Conservation (phyloP, 2,113 vertebrate genomes). For the Ctenodactylus gundi region DNA sequence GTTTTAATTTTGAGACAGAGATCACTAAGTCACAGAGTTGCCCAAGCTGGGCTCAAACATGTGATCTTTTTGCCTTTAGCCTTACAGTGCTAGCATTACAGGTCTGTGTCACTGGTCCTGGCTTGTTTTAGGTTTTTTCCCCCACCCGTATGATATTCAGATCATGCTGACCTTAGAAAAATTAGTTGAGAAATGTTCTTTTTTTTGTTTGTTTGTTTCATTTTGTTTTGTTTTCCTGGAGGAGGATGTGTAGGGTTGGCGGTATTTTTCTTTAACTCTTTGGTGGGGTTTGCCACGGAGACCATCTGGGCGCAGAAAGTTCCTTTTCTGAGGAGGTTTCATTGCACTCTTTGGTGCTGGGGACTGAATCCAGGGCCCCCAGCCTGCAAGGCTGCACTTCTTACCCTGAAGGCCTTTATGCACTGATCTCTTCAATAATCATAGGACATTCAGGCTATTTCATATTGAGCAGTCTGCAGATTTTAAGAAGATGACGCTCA, state of each 20-base stretch:
- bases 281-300: background rate
- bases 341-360: background rate
- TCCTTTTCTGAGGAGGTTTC: background rate
- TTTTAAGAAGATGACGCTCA: too few species aligned
- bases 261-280: slow-evolving; percentile 4
- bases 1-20: too few species aligned
- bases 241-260: background rate
- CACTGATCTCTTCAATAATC: background rate
- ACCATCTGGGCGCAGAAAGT: background rate
- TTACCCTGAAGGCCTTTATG: background rate
- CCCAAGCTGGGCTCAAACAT: too few species aligned
- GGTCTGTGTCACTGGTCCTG: background rate
- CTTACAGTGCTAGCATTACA: too few species aligned
- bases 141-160: too few species aligned
- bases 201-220: too few species aligned
- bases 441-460: background rate
- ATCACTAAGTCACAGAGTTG: too few species aligned
- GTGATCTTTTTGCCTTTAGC: too few species aligned
- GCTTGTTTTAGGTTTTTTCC: too few species aligned
- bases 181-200: background rate
- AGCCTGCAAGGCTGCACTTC: background rate
- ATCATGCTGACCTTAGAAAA: background rate
- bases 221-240: too few species aligned
- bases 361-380: background rate
- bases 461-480: background rate